Evolutionary conservation across 2,113 vertebrate species (phyloP), one percentile per base, ranked within the genome.

Genomic region (Orycteropus afer): DNA sequence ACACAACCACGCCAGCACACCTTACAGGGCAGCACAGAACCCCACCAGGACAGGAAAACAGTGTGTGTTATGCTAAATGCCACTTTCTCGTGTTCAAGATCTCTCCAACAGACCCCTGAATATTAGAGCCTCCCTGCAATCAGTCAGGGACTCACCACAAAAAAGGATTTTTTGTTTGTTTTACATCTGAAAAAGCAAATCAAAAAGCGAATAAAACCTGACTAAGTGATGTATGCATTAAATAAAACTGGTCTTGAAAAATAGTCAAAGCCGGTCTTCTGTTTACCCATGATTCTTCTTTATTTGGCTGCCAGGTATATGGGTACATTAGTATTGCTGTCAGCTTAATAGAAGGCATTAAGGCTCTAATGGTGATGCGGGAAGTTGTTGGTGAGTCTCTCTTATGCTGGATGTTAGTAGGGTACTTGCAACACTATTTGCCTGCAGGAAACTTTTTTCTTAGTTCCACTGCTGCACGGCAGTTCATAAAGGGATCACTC

Each of bases 221-320:
- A 71, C 80, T 76, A 71, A 92, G 15, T 42, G 59, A 89, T 27
- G 1, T 73, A 80, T 74, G 42, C 69, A 53, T 93, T 86, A 92
- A 96, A 94, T 79, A 90, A 93, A 89, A 86, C 6, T 73, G 2
- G 53, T 69, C 25, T 71, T 61, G 12, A 93, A 86, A 97, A 97
- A 49, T 0, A 96, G 85, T 53, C 79, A 83, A 49, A 88, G 32
- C 0, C 13, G 7, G n/a, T 93, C 51, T 73, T 88, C 37, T 91
- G 8, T 95, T 90, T 96, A 97, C 93, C 84, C 96, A 97, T 81
- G 29, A 79, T 81, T 86, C 83, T 86, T 87, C 80, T 98, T 98
- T 98, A 98, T 98, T 98, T 92, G 51, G 93, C 96, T 95, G 94
- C 71, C 91, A 96, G 77, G 73, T 83, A 94, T 40, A 93, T 76